Evolutionary conservation across 2,113 vertebrate genomes (phyloP).

Genomic region (Microcebus murinus): DNA sequence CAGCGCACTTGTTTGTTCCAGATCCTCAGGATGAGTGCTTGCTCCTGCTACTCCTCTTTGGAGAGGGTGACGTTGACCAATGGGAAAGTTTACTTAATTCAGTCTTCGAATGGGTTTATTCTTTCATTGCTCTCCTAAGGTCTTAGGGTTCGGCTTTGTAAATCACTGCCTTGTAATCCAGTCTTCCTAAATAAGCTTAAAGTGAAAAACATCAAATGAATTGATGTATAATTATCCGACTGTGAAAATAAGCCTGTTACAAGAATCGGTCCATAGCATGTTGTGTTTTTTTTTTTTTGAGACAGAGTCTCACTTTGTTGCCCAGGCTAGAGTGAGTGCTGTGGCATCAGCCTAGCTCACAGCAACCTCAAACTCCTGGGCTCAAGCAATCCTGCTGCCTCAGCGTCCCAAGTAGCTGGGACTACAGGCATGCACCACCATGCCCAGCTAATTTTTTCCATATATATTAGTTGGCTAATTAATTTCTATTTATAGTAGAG

Average conservation of each 20-base stretch:
- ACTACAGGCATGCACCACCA: too few species aligned
- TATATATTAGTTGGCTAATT: too few species aligned
- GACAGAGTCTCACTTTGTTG: too few species aligned
- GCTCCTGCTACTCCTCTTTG: neutral
- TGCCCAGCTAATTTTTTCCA: too few species aligned
- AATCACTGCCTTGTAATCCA: neutral
- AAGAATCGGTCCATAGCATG: neutral
- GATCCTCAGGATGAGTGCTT: neutral
- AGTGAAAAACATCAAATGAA: neutral
- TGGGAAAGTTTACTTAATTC: neutral
- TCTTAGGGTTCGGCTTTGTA: neutral
- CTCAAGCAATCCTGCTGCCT: too few species aligned
- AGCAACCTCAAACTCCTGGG: too few species aligned
- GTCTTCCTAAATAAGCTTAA: conserved; percentile 29
- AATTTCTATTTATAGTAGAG: too few species aligned
- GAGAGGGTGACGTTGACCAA: neutral
- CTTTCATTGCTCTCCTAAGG: neutral
- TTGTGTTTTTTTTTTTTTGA: too few species aligned
- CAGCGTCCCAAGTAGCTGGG: too few species aligned
- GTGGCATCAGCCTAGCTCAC: too few species aligned
- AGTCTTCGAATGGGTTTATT: neutral
- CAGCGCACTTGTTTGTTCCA: neutral
- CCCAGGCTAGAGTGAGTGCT: too few species aligned
- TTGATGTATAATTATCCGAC: neutral
- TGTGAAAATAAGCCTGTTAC: neutral